Percentiles rank a stretch among this genome's conserved stretches.
Evolutionary conservation across 2,888 invertebrate genomes (phyloP).

Genomic region (Drosophila sordidula): DNA sequence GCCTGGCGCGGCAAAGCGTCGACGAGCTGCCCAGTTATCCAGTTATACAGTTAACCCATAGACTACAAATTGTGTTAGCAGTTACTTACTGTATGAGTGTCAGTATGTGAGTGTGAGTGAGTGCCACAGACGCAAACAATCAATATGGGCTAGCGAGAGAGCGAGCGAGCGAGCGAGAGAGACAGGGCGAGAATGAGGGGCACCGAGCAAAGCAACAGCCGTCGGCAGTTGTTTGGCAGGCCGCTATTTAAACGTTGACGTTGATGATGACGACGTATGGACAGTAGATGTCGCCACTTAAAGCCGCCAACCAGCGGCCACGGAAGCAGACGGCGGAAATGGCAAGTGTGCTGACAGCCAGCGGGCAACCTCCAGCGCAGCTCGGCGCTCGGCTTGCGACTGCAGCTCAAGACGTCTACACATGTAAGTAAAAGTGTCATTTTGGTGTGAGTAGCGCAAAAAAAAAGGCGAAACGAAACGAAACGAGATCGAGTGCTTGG

Average conservation of each 20-base stretch:
- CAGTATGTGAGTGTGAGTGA: constrained; percentile 24
- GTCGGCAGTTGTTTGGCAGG: constrained; percentile 59
- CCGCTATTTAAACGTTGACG: constrained; percentile 50
- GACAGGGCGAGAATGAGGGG: background rate
- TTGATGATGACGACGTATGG: constrained; percentile 41
- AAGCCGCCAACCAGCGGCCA: constrained; percentile 47
- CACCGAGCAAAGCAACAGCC: constrained; percentile 61
- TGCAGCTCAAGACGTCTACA: constrained; percentile 28
- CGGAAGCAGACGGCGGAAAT: constrained; percentile 76
- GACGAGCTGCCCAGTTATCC: constrained; percentile 32
- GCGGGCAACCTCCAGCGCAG: constrained; percentile 10
- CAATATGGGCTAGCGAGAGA: constrained; percentile 45
- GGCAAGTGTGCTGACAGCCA: constrained; percentile 65
- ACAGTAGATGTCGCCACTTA: constrained; percentile 60
- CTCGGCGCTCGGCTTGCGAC: constrained; percentile 2
- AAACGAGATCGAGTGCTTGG: constrained; percentile 10
- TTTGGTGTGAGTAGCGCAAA: constrained; percentile 30
- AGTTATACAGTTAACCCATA: constrained; percentile 60
- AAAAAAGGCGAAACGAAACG: constrained; percentile 1
- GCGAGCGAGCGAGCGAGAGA: constrained; percentile 6
- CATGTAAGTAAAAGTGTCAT: constrained; percentile 66
- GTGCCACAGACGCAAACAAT: constrained; percentile 53
- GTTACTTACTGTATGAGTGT: constrained; percentile 39
- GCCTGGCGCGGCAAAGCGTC: constrained; percentile 55
- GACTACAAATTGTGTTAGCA: constrained; percentile 61